These are phyloP conservation scores for Upupa epops DNA, from an alignment of 2,113 vertebrate genomes.

Conservation along the genomic window DNA sequence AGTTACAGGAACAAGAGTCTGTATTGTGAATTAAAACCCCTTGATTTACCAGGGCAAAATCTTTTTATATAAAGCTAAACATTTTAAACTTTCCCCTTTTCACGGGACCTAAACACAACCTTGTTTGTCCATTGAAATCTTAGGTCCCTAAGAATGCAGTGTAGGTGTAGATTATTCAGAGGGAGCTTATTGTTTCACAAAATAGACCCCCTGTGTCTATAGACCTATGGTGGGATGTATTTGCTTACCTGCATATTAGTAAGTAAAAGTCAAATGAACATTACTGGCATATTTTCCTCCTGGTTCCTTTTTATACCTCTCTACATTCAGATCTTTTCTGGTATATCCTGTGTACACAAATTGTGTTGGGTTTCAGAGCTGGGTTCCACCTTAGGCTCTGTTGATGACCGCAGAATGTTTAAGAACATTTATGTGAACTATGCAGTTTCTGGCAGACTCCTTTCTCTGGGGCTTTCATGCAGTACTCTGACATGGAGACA, in stretches of 20 bases:
- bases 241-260: neutral
- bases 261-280: slow-evolving; percentile 26
- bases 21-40: neutral
- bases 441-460: neutral
- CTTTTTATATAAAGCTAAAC: neutral
- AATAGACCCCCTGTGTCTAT: neutral
- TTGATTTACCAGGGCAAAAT: neutral
- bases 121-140: neutral
- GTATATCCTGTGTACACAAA: slow-evolving; percentile 46
- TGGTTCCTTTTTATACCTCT: slow-evolving; percentile 41
- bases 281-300: neutral
- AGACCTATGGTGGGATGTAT: slow-evolving; percentile 8
- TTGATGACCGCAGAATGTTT: slow-evolving; percentile 39
- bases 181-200: slow-evolving; percentile 37
- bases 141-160: neutral
- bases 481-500: neutral
- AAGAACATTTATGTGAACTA: slow-evolving; percentile 32
- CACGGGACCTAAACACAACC: neutral
- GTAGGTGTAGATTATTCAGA: neutral
- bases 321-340: slow-evolving; percentile 43
- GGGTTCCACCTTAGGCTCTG: neutral
- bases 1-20: neutral
- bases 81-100: neutral
- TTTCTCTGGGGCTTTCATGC: neutral
- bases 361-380: slow-evolving; percentile 6